Conservation (phyloP, 2,113 vertebrate species). For the Vulpes vulpes region DNA sequence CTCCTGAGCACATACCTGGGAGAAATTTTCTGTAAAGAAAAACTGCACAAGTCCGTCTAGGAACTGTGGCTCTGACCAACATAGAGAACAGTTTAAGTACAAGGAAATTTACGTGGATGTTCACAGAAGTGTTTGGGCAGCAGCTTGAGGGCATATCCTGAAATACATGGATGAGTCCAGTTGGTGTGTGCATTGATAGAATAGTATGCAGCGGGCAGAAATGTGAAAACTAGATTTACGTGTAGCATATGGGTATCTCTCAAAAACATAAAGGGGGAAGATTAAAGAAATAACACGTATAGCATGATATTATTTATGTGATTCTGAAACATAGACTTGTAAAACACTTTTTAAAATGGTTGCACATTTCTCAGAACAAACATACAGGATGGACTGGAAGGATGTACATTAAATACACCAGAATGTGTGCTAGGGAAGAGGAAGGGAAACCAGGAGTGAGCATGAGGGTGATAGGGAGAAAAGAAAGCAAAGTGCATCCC, state of each 20-base stretch:
- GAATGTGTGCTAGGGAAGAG: neutral
- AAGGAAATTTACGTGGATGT: neutral
- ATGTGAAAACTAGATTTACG: neutral
- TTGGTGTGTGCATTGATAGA: neutral
- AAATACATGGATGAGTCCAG: neutral
- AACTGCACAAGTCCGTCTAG: neutral
- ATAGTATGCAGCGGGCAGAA: neutral
- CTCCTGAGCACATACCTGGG: neutral
- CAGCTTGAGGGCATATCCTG: neutral
- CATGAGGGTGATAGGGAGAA: neutral
- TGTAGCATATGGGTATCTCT: neutral
- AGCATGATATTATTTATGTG: neutral
- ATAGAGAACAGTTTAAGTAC: neutral
- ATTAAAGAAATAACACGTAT: neutral
- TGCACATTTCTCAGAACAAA: neutral
- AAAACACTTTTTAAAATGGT: neutral
- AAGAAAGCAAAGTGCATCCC: neutral
- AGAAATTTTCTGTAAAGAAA: neutral
- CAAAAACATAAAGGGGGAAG: neutral
- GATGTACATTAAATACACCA: neutral
- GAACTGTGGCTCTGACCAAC: neutral
- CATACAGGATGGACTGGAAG: neutral
- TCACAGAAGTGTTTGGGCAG: neutral
- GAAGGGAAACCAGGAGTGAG: neutral
- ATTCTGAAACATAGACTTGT: neutral